phyloP scores from a whole-genome alignment of 2,888 invertebrate species.

The Phania funesta region DNA sequence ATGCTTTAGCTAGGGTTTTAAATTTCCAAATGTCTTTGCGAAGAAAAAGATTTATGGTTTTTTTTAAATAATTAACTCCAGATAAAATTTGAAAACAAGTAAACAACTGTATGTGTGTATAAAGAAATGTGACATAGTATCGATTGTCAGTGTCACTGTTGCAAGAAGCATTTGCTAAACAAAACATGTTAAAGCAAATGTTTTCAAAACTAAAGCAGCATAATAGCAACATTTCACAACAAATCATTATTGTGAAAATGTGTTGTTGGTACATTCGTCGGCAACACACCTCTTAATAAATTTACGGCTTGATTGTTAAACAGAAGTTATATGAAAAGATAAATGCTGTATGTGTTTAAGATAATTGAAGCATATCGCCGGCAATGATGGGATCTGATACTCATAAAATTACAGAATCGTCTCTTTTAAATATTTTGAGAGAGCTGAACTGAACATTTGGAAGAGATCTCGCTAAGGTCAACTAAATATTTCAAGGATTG shows the following conservation, averaged over 20 bases:
- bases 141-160: slow-evolving; percentile 48
- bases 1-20: no score
- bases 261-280: not conserved
- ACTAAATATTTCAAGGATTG: no score
- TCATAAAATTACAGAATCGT: not conserved
- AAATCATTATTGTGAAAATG: slow-evolving; percentile 24
- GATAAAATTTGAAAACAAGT: slow-evolving; percentile 21
- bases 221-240: slow-evolving; percentile 30
- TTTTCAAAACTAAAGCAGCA: slow-evolving; percentile 60
- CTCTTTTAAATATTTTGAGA: not conserved
- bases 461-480: no score
- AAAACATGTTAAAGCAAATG: slow-evolving; percentile 64
- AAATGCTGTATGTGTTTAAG: slow-evolving; percentile 45
- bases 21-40: slow-evolving; percentile 17
- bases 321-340: slow-evolving; percentile 46
- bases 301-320: slow-evolving; percentile 27
- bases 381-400: not conserved
- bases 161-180: slow-evolving; percentile 43
- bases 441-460: no score
- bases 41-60: slow-evolving; percentile 57
- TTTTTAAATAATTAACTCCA: slow-evolving; percentile 60
- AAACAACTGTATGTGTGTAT: not conserved
- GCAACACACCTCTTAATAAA: not conserved
- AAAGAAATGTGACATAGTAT: slow-evolving; percentile 46
- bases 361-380: slow-evolving; percentile 53